A percentile compares a stretch with the other conserved stretches of the same genome.
Conservation (phyloP, 2,797 vertebrate species). For the Lindbergichthys nudifrons region DNA sequence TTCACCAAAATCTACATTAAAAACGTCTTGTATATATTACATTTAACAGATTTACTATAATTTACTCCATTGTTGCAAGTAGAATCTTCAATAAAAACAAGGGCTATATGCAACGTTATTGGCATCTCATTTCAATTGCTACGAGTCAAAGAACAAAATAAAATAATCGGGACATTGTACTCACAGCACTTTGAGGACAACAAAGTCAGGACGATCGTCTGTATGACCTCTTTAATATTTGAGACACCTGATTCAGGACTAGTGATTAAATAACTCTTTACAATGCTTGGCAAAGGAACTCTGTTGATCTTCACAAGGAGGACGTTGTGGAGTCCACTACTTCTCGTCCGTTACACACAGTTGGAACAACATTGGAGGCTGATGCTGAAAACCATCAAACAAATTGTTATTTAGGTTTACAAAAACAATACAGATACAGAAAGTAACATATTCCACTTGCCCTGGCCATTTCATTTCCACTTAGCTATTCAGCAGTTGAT, state of each 20-base stretch:
- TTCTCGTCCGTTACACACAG: slow-evolving; percentile 96
- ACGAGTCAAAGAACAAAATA: slow-evolving; percentile 80
- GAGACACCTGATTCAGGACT: slow-evolving; percentile 81
- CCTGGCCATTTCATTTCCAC: not conserved
- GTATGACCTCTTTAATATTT: slow-evolving; percentile 75
- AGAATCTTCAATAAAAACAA: slow-evolving; percentile 82
- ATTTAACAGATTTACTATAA: slow-evolving; percentile 84
- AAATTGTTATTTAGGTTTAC: slow-evolving; percentile 3
- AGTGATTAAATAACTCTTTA: slow-evolving; percentile 80
- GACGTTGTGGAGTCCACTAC: slow-evolving; percentile 98
- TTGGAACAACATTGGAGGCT: slow-evolving; percentile 92
- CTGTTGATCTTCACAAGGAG: slow-evolving; percentile 88
- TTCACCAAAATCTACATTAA: slow-evolving; percentile 89
- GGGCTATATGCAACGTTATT: slow-evolving; percentile 76
- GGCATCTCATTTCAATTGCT: slow-evolving; percentile 78
- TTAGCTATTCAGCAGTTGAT: not conserved
- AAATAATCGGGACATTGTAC: slow-evolving; percentile 81
- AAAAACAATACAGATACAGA: not conserved
- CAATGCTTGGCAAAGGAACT: slow-evolving; percentile 58
- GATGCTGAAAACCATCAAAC: slow-evolving; percentile 81
- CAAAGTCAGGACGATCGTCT: slow-evolving; percentile 77
- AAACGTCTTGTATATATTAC: slow-evolving; percentile 85
- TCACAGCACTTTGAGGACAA: slow-evolving; percentile 86
- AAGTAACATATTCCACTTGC: not conserved
- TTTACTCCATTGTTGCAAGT: slow-evolving; percentile 82